phyloP scores from a whole-genome alignment of 2,888 invertebrate genomes.

The Meiosimyza decipiens region DNA sequence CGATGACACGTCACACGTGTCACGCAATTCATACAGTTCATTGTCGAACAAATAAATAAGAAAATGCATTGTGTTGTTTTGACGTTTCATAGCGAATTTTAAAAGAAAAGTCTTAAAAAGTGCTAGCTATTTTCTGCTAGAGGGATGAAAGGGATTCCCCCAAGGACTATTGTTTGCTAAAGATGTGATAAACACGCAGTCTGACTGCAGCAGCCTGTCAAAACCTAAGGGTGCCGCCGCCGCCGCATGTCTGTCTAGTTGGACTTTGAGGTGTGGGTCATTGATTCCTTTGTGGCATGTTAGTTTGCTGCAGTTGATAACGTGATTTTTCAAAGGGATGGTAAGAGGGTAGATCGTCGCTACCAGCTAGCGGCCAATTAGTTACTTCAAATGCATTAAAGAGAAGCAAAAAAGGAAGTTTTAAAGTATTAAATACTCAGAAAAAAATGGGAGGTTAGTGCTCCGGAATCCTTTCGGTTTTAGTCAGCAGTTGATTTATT shows the following conservation, averaged over 20 bases:
- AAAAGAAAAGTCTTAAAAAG: too few species aligned
- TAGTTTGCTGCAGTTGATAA: too few species aligned
- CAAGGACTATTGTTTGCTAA: neutral
- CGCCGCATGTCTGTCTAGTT: neutral
- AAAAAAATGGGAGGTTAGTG: neutral
- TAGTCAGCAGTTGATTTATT: too few species aligned
- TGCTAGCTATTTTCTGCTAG: too few species aligned
- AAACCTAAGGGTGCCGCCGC: neutral
- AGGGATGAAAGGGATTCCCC: neutral
- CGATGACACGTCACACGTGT: neutral
- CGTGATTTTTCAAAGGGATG: neutral
- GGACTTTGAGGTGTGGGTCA: neutral
- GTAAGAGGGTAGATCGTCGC: neutral
- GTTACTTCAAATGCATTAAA: conserved; percentile 25
- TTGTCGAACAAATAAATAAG: conserved; percentile 22
- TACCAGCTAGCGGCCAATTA: neutral
- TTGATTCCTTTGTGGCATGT: neutral
- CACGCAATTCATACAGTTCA: conserved; percentile 13
- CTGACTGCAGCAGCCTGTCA: neutral
- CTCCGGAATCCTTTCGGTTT: too few species aligned
- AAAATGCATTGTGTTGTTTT: neutral
- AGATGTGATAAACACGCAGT: conserved; percentile 17
- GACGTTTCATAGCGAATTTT: neutral
- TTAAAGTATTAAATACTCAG: neutral
- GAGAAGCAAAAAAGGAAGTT: conserved; percentile 20